These are phyloP conservation scores for Ylistrum balloti DNA, from an alignment of 1,140 invertebrate genomes.

Conservation along the genomic window DNA sequence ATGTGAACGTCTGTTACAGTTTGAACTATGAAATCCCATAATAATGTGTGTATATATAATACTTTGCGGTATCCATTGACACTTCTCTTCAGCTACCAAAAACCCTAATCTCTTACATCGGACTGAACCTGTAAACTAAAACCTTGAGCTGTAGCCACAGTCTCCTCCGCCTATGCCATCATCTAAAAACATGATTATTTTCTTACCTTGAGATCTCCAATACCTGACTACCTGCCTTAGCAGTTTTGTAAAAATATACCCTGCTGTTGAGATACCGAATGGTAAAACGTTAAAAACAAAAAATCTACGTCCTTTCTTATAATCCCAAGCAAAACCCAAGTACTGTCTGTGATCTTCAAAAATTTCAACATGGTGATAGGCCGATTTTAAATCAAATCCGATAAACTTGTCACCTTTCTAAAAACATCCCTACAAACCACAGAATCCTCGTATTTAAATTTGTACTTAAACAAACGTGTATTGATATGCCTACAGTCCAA, in stretches of 20 bases:
- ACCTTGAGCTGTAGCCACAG: too few relatives aligned
- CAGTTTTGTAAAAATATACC: slow-evolving; percentile 59
- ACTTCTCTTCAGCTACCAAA: too few relatives aligned
- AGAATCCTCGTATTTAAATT: not conserved
- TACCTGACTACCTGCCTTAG: slow-evolving; percentile 54
- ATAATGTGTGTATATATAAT: too few relatives aligned
- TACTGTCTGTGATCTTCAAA: slow-evolving; percentile 44
- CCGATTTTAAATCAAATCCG: slow-evolving; percentile 61
- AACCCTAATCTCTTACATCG: too few relatives aligned
- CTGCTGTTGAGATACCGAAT: slow-evolving; percentile 56
- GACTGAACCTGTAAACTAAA: too few relatives aligned
- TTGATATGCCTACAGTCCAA: slow-evolving; percentile 48
- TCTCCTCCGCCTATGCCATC: slow-evolving; percentile 63
- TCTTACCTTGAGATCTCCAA: slow-evolving; percentile 42
- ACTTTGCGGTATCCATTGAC: too few relatives aligned
- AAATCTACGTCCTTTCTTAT: slow-evolving; percentile 40
- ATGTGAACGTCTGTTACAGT: too few relatives aligned
- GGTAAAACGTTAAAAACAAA: slow-evolving; percentile 62
- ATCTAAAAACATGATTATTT: slow-evolving; percentile 61
- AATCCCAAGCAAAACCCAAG: slow-evolving; percentile 57
- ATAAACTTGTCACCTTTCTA: slow-evolving; percentile 40
- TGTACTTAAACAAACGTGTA: not conserved
- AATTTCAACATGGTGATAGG: slow-evolving; percentile 61
- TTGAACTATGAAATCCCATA: too few relatives aligned
- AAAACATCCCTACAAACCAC: slow-evolving; percentile 41